A percentile compares a stretch with the other conserved stretches of the same genome.
These are phyloP conservation scores for Amiota minor DNA, from an alignment of 2,888 invertebrate species.

Conservation along the genomic window DNA sequence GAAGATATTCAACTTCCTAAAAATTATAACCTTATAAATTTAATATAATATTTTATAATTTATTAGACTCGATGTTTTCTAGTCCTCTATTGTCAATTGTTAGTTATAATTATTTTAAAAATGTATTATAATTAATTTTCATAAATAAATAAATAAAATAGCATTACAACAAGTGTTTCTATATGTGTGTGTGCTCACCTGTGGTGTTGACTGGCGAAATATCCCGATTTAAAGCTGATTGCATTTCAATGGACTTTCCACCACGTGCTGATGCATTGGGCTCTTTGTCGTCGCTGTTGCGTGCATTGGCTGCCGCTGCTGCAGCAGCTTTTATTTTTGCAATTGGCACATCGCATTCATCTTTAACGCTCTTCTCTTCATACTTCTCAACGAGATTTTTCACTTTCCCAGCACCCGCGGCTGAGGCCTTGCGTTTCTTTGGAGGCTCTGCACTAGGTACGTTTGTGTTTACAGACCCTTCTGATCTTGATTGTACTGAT, in stretches of 20 bases:
- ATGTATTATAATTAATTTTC: too few relatives aligned
- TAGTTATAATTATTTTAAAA: too few relatives aligned
- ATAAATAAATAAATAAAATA: too few relatives aligned
- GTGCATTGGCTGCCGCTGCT: slow-evolving; percentile 41
- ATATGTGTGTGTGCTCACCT: slow-evolving; percentile 51
- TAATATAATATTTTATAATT: too few relatives aligned
- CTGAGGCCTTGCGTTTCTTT: slow-evolving; percentile 69
- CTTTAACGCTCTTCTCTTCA: slow-evolving; percentile 69
- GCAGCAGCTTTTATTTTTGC: slow-evolving; percentile 66
- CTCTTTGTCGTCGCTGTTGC: slow-evolving; percentile 55
- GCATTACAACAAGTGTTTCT: too few relatives aligned
- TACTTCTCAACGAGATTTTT: slow-evolving; percentile 72
- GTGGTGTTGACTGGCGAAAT: slow-evolving; percentile 52
- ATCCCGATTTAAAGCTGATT: slow-evolving; percentile 49
- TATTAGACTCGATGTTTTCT: too few relatives aligned
- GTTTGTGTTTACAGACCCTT: slow-evolving; percentile 72
- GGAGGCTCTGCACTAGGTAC: slow-evolving; percentile 68
- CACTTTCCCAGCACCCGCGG: slow-evolving; percentile 67
- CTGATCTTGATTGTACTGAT: slow-evolving; percentile 57
- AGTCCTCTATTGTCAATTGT: too few relatives aligned
- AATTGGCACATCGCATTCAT: slow-evolving; percentile 65
- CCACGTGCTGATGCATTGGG: not conserved
- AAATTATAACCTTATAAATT: too few relatives aligned
- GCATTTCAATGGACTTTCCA: not conserved
- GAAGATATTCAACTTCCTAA: too few relatives aligned